phyloP scores from a whole-genome alignment of 1,140 invertebrate genomes.

The Sarcophaga peregrina region DNA sequence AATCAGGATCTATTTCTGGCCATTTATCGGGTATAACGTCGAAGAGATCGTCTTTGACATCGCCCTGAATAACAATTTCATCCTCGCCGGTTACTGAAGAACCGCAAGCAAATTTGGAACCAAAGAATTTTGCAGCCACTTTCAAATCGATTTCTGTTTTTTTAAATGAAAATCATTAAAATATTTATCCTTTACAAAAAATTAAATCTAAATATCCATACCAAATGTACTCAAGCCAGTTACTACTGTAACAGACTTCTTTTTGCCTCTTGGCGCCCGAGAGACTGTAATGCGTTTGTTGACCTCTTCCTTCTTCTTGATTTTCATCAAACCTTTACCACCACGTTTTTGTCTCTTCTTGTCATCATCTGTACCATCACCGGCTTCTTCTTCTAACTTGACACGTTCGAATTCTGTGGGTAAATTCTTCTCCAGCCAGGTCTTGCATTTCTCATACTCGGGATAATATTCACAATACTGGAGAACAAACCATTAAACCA shows the following conservation, averaged over 20 bases:
- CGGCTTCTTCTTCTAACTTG: constrained; percentile 69
- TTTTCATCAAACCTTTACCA: constrained; percentile 88
- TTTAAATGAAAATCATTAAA: constrained; percentile 12
- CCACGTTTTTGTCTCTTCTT: constrained; percentile 92
- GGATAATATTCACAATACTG: constrained; percentile 99
- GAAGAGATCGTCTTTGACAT: constrained; percentile 97
- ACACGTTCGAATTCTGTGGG: constrained; percentile 92
- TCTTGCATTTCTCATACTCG: constrained; percentile 96
- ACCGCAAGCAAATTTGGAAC: constrained; percentile 97
- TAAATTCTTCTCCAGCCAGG: constrained; percentile 94
- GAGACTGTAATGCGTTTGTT: constrained; percentile 93
- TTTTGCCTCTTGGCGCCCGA: constrained; percentile 94
- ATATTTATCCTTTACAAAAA: neutral
- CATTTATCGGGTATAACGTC: constrained; percentile 98
- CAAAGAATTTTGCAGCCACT: constrained; percentile 97
- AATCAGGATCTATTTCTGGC: constrained; percentile 76
- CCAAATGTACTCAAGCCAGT: constrained; percentile 90
- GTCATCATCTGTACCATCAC: constrained; percentile 80
- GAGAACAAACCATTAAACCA: neutral
- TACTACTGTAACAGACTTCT: constrained; percentile 96
- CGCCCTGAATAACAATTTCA: constrained; percentile 99
- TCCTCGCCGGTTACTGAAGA: constrained; percentile 98
- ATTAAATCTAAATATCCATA: constrained; percentile 61
- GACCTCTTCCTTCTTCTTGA: constrained; percentile 86
- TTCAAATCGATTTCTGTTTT: constrained; percentile 95